Evolutionary conservation across 1,140 invertebrate genomes (phyloP).

Genomic region (Pectinophora gossypiella): DNA sequence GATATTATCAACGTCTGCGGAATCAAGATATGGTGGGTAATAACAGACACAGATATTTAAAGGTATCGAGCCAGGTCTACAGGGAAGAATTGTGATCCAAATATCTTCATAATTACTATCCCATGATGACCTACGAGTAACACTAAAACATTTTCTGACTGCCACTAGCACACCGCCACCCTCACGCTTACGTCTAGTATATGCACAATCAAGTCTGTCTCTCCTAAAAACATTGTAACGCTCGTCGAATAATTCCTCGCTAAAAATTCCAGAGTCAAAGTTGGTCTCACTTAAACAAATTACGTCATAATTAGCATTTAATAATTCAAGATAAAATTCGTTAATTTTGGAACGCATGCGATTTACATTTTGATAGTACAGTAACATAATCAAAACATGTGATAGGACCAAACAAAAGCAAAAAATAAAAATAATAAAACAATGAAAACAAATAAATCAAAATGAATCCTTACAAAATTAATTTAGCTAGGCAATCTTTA

Average conservation of each 20-base stretch:
- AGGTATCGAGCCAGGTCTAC: no score
- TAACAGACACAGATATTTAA: slow-evolving; percentile 2
- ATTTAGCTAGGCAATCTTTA: not conserved
- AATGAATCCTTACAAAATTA: not conserved
- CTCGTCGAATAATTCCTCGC: not conserved
- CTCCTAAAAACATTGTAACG: slow-evolving; percentile 3
- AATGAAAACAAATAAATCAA: not conserved
- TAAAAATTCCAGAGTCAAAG: not conserved
- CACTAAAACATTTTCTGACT: not conserved
- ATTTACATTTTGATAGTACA: slow-evolving; percentile 3
- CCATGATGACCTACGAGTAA: not conserved
- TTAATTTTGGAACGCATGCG: not conserved
- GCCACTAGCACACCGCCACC: not conserved
- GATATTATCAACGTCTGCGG: not conserved
- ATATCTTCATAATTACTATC: not conserved
- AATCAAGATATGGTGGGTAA: not conserved
- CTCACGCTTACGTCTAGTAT: not conserved
- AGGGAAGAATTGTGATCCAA: not conserved
- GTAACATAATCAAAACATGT: not conserved
- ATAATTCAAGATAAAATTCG: not conserved
- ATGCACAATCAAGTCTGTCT: not conserved
- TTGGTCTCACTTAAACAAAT: not conserved
- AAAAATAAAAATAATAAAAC: not conserved
- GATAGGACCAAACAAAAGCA: not conserved
- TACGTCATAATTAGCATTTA: not conserved